Percentiles rank a stretch among this genome's conserved stretches.
Evolutionary conservation across 2,797 vertebrate species (phyloP).

Genomic region (Pteropus rufus): DNA sequence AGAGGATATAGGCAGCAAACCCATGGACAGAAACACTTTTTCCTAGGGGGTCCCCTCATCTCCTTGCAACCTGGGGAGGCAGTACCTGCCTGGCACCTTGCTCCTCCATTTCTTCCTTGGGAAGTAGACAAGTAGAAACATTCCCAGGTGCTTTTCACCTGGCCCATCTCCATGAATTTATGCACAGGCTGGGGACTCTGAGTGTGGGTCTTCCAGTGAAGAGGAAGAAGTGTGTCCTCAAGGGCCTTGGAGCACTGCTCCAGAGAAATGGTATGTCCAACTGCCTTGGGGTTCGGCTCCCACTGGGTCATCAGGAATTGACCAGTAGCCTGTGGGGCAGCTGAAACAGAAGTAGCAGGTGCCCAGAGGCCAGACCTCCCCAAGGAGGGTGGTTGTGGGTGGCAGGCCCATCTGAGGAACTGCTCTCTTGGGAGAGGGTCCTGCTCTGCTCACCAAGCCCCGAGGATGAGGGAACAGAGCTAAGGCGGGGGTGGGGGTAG

Average conservation of each 20-base stretch:
- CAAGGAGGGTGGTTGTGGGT: no score
- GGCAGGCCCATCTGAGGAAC: not conserved
- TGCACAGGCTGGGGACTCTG: not conserved
- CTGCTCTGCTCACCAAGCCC: not conserved
- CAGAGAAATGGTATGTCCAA: not conserved
- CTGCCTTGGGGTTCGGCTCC: not conserved
- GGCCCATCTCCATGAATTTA: not conserved
- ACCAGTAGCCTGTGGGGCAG: not conserved
- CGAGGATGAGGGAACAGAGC: not conserved
- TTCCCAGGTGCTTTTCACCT: not conserved
- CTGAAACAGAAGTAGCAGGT: not conserved
- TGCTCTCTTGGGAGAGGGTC: not conserved
- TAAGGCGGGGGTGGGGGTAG: not conserved
- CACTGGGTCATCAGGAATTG: not conserved
- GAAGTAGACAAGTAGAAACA: not conserved
- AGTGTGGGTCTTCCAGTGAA: not conserved
- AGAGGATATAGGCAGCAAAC: not conserved
- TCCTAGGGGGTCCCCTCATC: rapidly evolving
- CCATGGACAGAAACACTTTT: not conserved
- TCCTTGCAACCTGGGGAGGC: not conserved
- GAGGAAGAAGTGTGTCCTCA: not conserved
- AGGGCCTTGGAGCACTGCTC: not conserved
- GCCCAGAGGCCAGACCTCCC: not conserved
- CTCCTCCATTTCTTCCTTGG: not conserved
- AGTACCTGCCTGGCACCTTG: rapidly evolving